Conservation (phyloP, 2,797 vertebrate genomes). For the Tragelaphus eurycerus region DNA sequence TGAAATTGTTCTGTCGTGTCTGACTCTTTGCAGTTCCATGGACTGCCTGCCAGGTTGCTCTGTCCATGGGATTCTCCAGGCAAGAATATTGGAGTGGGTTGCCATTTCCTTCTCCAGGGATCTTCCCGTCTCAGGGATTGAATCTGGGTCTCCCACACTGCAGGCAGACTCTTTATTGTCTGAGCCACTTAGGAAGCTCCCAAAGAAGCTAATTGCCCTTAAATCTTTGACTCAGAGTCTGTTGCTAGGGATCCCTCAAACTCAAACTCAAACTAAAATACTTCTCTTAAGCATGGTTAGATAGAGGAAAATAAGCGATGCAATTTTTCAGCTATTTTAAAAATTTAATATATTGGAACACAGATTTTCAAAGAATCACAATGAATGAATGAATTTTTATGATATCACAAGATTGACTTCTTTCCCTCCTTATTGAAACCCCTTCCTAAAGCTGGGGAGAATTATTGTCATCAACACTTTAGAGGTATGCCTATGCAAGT, state of each 20-base stretch:
- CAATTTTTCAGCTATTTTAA: neutral
- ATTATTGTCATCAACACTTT: neutral
- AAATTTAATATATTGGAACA: neutral
- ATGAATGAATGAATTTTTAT: neutral
- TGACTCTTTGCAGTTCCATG: rapidly evolving
- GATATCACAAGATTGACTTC: neutral
- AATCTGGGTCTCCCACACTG: rapidly evolving
- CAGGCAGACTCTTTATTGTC: neutral
- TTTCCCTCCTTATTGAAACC: neutral
- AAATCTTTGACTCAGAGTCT: neutral
- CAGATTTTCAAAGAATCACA: neutral
- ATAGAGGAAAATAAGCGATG: neutral
- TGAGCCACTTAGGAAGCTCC: neutral
- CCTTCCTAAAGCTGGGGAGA: neutral
- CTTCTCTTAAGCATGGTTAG: neutral
- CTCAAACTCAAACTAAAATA: neutral
- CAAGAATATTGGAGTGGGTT: neutral
- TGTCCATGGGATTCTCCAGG: neutral
- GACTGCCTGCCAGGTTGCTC: neutral
- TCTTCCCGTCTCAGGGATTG: neutral
- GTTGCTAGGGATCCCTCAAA: neutral
- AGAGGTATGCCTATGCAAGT: neutral
- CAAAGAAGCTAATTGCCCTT: neutral
- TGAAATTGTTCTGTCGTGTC: neutral
- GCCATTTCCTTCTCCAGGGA: neutral